Conservation (phyloP, 2,113 vertebrate genomes). For the Hylia prasina region DNA sequence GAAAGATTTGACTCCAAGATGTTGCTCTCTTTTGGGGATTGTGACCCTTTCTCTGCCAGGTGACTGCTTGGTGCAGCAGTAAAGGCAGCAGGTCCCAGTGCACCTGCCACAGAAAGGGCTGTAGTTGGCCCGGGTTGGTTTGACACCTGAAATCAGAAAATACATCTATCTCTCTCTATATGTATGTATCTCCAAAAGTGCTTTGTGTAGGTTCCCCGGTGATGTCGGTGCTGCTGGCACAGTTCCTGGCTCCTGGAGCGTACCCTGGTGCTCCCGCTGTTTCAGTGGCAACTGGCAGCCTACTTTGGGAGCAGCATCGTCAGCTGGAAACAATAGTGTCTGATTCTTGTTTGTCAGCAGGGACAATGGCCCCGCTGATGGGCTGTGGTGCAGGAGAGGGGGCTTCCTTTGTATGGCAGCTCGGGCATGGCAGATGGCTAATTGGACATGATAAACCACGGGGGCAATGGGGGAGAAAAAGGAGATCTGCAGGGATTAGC, state of each 20-base stretch:
- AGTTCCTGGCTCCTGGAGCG: conserved; percentile 27
- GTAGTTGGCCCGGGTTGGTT: neutral
- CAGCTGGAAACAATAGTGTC: conserved; percentile 66
- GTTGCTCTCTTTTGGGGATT: neutral
- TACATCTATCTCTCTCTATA: fast-evolving
- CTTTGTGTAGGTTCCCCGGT: neutral
- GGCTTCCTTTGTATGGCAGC: conserved; percentile 32
- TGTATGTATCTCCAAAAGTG: neutral
- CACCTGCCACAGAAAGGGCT: fast-evolving
- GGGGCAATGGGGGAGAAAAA: conserved; percentile 68
- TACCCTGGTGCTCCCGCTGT: conserved; percentile 34
- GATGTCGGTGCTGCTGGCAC: neutral
- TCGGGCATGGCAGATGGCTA: conserved; percentile 84
- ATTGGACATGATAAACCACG: conserved; percentile 81
- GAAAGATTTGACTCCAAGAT: neutral
- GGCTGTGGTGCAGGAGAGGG: conserved; percentile 24
- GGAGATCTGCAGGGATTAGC: conserved; percentile 72
- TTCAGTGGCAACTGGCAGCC: conserved; percentile 65
- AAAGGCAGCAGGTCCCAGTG: neutral
- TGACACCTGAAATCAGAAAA: neutral
- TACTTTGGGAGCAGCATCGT: conserved; percentile 17
- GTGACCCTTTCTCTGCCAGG: neutral
- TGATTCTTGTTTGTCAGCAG: conserved; percentile 68
- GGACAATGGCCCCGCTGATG: conserved; percentile 66
- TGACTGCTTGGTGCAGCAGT: neutral